Percentiles rank a stretch among this genome's conserved stretches.
Conservation (phyloP, 30 jellyfish, hydroid and myxozoan species). For the Sanderia malayensis region DNA sequence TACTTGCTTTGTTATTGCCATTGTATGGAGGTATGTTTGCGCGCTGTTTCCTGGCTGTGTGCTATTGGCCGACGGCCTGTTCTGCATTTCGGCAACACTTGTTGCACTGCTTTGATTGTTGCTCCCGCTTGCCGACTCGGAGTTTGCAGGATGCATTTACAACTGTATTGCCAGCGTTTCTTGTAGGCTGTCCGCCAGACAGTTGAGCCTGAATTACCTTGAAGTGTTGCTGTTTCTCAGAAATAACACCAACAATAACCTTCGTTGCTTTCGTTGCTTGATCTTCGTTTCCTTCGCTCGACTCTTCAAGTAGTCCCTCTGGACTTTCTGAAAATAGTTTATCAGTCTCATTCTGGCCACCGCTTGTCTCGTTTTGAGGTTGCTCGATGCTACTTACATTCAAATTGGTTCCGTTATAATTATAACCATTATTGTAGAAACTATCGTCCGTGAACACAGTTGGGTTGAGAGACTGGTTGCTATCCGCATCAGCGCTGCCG, state of each 20-base stretch:
- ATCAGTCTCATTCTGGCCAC: slow-evolving; percentile 34
- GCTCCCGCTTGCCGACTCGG: slow-evolving; percentile 21
- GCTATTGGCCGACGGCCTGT: too few relatives aligned
- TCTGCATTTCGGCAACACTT: too few relatives aligned
- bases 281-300: slow-evolving; percentile 25
- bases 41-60: too few relatives aligned
- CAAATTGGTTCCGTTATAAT: not conserved
- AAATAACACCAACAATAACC: slow-evolving; percentile 46
- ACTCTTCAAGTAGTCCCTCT: slow-evolving; percentile 30
- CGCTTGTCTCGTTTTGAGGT: slow-evolving; percentile 8
- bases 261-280: slow-evolving; percentile 11
- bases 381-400: not conserved
- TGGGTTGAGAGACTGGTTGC: not conserved
- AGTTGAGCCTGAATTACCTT: slow-evolving; percentile 41
- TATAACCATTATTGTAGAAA: not conserved
- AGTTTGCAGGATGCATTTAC: too few relatives aligned
- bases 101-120: not conserved
- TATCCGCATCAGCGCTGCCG: not conserved
- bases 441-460: not conserved
- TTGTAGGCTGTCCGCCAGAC: not conserved
- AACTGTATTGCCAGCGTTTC: not conserved
- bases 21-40: too few relatives aligned
- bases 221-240: slow-evolving; percentile 29
- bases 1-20: too few relatives aligned
- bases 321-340: slow-evolving; percentile 37